phyloP scores from a whole-genome alignment of 2,113 vertebrate species.

The Perccottus glenii region DNA sequence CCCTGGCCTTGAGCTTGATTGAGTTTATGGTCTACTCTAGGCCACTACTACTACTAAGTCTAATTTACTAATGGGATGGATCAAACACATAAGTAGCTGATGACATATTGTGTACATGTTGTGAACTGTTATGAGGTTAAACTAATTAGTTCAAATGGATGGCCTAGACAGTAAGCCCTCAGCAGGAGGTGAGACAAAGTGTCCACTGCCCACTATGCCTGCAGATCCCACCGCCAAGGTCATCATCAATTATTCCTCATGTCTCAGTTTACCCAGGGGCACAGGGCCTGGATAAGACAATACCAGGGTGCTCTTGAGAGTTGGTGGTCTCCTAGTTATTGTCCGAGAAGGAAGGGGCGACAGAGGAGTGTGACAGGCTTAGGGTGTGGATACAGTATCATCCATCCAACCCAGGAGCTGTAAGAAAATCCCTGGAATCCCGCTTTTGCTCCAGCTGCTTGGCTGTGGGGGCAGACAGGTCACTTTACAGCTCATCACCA shows the following conservation, averaged over 20 bases:
- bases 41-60: neutral
- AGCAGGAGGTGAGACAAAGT: conserved; percentile 64
- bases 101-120: conserved; percentile 22
- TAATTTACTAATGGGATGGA: conserved; percentile 30
- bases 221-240: conserved; percentile 62
- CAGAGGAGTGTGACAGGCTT: conserved; percentile 16
- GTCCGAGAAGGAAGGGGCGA: conserved; percentile 35
- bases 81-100: conserved; percentile 26
- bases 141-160: conserved; percentile 80
- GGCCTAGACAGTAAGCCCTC: conserved; percentile 64
- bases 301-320: conserved; percentile 55
- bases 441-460: conserved; percentile 45
- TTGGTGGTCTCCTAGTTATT: conserved; percentile 44
- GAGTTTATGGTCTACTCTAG: neutral
- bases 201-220: conserved; percentile 48
- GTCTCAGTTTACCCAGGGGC: conserved; percentile 76
- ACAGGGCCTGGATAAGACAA: conserved; percentile 54
- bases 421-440: conserved; percentile 76
- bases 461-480: conserved; percentile 61
- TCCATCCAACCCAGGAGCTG: conserved; percentile 47
- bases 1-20: neutral
- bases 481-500: conserved; percentile 80
- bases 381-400: conserved; percentile 47
- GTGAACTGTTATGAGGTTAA: conserved; percentile 33
- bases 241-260: conserved; percentile 80